Percentiles rank a stretch among this genome's conserved stretches.
phyloP scores from a whole-genome alignment of 1,140 invertebrate genomes.

The Cydia fagiglandana region DNA sequence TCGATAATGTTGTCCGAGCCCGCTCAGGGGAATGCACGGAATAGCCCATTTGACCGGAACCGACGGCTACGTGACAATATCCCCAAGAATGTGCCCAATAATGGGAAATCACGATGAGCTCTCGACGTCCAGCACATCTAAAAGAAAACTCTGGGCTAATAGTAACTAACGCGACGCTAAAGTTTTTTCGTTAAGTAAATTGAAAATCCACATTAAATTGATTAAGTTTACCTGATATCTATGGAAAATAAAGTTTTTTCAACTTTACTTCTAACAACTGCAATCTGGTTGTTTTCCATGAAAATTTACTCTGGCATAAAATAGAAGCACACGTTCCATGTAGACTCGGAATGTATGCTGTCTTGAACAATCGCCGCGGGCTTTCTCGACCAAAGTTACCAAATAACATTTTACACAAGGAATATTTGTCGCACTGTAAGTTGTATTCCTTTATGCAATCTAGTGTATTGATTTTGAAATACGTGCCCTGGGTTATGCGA shows the following conservation, averaged over 20 bases:
- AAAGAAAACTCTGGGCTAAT: conserved; percentile 1
- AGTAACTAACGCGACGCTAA: not conserved
- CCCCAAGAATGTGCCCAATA: conserved; percentile 43
- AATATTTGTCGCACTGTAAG: conserved; percentile 24
- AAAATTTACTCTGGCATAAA: not conserved
- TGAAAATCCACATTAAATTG: not conserved
- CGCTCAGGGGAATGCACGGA: conserved; percentile 36
- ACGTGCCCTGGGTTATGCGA: conserved; percentile 19
- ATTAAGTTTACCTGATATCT: too few species aligned
- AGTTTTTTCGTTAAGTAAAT: not conserved
- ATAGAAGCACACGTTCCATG: not conserved
- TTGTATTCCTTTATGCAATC: conserved; percentile 16
- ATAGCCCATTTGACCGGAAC: conserved; percentile 40
- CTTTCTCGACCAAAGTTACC: not conserved
- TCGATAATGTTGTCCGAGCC: conserved; percentile 40
- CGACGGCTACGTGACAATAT: conserved; percentile 42
- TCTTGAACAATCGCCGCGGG: conserved; percentile 3
- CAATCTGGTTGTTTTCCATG: not conserved
- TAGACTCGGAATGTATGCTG: not conserved
- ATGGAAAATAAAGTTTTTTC: too few species aligned
- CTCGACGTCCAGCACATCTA: not conserved
- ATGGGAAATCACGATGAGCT: conserved; percentile 38
- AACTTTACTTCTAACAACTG: not conserved
- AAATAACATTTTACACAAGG: conserved; percentile 16
- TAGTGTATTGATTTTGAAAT: conserved; percentile 28